Conservation (phyloP, 2,888 invertebrate genomes). For the Tenthredo distinguenda region DNA sequence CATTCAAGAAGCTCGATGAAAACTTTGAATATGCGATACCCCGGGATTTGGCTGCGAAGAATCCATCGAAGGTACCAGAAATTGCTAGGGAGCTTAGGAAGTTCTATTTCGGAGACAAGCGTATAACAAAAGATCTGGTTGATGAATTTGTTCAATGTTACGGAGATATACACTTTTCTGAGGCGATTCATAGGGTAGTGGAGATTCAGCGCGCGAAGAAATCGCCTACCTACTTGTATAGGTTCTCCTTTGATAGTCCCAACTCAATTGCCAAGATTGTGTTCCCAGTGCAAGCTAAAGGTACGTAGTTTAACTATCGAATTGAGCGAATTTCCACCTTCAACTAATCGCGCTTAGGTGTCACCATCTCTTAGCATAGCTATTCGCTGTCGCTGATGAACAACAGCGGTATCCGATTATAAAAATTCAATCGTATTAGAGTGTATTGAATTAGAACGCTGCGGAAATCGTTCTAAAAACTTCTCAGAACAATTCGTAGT, state of each 20-base stretch:
- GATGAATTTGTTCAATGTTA: conserved; percentile 79
- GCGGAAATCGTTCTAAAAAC: neutral
- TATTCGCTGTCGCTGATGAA: neutral
- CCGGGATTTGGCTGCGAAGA: conserved; percentile 71
- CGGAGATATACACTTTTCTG: conserved; percentile 79
- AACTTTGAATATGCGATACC: conserved; percentile 76
- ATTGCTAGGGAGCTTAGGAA: conserved; percentile 74
- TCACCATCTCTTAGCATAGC: neutral
- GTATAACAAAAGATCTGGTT: conserved; percentile 70
- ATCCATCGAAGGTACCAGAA: conserved; percentile 63
- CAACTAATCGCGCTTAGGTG: neutral
- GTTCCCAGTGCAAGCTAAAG: neutral
- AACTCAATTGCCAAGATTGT: neutral
- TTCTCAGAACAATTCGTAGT: neutral
- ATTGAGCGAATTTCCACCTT: neutral
- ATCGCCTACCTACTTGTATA: conserved; percentile 81
- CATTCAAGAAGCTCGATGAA: conserved; percentile 61
- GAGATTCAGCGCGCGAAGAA: conserved; percentile 75
- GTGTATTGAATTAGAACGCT: neutral
- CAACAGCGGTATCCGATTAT: neutral
- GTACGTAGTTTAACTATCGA: neutral
- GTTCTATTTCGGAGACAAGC: conserved; percentile 79
- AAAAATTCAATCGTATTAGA: neutral
- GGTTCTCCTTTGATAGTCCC: conserved; percentile 79
- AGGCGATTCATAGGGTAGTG: conserved; percentile 77